Evolutionary conservation across 64 coral and sea anemone species (phyloP), one percentile per base, ranked within the genome.

Genomic region (Exaiptasia diaphana): DNA sequence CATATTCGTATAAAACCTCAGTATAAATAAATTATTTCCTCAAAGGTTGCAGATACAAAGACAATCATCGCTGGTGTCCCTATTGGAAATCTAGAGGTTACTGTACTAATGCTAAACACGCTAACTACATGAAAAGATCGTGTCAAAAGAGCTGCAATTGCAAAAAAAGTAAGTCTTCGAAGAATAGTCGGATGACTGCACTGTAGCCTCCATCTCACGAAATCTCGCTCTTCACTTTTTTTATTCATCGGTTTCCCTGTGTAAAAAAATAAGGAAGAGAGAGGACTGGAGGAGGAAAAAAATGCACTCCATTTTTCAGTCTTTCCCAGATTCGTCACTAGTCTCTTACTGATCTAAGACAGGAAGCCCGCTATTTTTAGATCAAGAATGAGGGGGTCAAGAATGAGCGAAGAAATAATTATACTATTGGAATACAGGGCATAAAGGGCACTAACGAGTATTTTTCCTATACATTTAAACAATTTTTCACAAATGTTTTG

Each of bases 61-160:
- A 94, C 65, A 22, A 21, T 0, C 62, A 80, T 12, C 55, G 67
- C 32, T 84, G 64, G 62, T 94, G 91, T 56, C 52, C 73, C 14
- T 89, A 45, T 27, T 94, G 91, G 91, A 73, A 57, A 18, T 89
- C 35, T 13, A 37, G 35, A 29, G 80, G 86, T 34, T 71, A 50
- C 21, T 94, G 79, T 39, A 79, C 71, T 8, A 20, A 38, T 13
- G 44, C 6, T 12, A 5, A 5, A 36, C 25, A 87, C 20, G 74
- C 34, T 3, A 8, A 10, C 13, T 89, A 84, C 73, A 94, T 94
- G 85, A 71, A 67, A 49, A 38, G 26, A 15, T 42, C 78, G 17
- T 94, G 91, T 50, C 23, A 80, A 32, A 89, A 74, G 44, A 94
- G 91, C 50, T 94, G 91, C 91, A 73, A 64, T 14, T 94, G 91